Conservation (phyloP, 2,113 vertebrate genomes). For the Loxodonta africana region DNA sequence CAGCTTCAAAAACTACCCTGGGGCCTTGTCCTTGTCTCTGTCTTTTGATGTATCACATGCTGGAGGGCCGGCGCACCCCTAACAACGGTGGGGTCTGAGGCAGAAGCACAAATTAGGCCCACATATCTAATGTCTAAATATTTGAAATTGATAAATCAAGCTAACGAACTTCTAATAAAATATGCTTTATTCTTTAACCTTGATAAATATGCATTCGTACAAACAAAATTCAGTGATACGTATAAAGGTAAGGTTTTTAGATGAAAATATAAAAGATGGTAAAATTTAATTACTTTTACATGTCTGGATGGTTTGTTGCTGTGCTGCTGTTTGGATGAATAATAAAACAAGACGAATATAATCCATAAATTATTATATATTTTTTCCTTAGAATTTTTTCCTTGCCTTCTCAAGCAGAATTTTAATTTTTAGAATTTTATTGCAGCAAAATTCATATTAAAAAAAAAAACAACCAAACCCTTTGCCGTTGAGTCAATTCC, state of each 20-base stretch:
- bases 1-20: neutral
- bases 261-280: neutral
- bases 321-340: slow-evolving; percentile 38
- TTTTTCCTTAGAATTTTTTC: slow-evolving; percentile 8
- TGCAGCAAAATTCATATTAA: neutral
- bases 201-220: neutral
- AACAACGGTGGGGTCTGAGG: neutral
- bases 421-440: neutral
- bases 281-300: slow-evolving; percentile 51
- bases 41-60: neutral
- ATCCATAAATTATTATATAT: slow-evolving; percentile 27
- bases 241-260: neutral
- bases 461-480: too few relatives aligned
- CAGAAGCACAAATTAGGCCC: neutral
- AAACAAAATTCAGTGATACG: neutral
- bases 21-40: neutral
- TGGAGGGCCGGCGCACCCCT: neutral
- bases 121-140: neutral
- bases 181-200: neutral
- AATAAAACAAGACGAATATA: slow-evolving; percentile 18
- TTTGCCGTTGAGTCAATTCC: too few relatives aligned
- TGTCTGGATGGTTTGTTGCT: slow-evolving; percentile 36
- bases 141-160: neutral
- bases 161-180: neutral
- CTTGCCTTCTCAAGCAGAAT: slow-evolving; percentile 12